Conservation (phyloP, 2,888 invertebrate genomes). For the Pristionchus mayeri region DNA sequence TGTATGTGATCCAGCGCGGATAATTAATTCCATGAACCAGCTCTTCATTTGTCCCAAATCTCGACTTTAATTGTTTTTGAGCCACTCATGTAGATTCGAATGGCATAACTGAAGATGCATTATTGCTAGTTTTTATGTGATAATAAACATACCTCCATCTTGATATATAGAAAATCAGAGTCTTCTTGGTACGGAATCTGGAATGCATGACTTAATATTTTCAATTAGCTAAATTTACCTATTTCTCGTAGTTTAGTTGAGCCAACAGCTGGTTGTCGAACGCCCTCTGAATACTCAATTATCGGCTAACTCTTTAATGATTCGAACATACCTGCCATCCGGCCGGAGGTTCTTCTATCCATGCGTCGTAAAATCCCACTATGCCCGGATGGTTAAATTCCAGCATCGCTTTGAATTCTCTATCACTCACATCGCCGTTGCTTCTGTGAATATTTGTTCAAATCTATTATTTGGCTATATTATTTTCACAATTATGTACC, state of each 20-base stretch:
- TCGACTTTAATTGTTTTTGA: background rate
- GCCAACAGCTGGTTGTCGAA: too few relatives aligned
- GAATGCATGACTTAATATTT: background rate
- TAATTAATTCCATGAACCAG: background rate
- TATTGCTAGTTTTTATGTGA: too few relatives aligned
- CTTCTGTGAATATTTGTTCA: background rate
- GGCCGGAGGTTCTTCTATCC: background rate
- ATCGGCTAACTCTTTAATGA: background rate
- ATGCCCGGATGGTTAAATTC: background rate
- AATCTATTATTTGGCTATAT: background rate
- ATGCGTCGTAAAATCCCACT: background rate
- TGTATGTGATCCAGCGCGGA: background rate
- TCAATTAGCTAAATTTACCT: background rate
- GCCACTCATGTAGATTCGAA: background rate
- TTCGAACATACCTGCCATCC: background rate
- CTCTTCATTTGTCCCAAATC: background rate
- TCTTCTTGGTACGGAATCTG: background rate
- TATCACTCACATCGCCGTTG: background rate
- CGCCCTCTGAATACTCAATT: background rate
- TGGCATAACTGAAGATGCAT: background rate
- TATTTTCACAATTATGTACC: too few relatives aligned
- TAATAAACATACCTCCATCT: background rate
- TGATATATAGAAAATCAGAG: background rate
- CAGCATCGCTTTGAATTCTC: background rate
- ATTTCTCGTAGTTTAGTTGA: too few relatives aligned